A percentile compares a stretch with the other conserved stretches of the same genome.
phyloP scores from a whole-genome alignment of 2,113 vertebrate species.

The Eubucco bourcierii region DNA sequence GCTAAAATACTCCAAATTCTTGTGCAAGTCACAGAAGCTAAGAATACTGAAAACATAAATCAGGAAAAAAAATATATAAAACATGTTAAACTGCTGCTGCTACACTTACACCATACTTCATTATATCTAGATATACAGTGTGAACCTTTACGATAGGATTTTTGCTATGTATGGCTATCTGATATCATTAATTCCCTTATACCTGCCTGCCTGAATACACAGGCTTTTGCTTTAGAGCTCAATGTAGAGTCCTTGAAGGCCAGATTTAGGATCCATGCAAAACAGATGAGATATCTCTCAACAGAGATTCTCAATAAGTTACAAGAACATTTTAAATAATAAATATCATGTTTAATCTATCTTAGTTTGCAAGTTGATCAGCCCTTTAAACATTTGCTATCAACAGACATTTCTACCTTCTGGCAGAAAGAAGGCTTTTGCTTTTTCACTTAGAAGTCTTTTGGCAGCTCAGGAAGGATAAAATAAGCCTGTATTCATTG shows the following conservation, averaged over 20 bases:
- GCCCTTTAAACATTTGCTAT: neutral
- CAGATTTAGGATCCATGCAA: neutral
- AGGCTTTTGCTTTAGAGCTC: neutral
- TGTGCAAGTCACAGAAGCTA: neutral
- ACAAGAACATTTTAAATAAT: neutral
- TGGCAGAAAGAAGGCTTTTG: neutral
- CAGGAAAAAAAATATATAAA: neutral
- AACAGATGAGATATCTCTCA: neutral
- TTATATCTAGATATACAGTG: neutral
- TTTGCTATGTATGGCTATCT: neutral
- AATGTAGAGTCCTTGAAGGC: neutral
- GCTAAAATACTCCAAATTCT: neutral
- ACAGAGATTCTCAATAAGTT: neutral
- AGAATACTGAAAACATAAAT: neutral
- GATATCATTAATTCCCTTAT: neutral
- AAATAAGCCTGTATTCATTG: neutral
- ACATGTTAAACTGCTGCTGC: accelerated
- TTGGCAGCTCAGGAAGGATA: neutral
- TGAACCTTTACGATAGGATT: neutral
- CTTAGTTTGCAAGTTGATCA: neutral
- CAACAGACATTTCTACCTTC: neutral
- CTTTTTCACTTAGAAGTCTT: neutral
- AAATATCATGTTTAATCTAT: neutral
- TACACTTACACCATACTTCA: neutral
- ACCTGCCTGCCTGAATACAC: neutral